Evolutionary conservation across 2,797 vertebrate genomes (phyloP).

Genomic region (Bradypodion pumilum): DNA sequence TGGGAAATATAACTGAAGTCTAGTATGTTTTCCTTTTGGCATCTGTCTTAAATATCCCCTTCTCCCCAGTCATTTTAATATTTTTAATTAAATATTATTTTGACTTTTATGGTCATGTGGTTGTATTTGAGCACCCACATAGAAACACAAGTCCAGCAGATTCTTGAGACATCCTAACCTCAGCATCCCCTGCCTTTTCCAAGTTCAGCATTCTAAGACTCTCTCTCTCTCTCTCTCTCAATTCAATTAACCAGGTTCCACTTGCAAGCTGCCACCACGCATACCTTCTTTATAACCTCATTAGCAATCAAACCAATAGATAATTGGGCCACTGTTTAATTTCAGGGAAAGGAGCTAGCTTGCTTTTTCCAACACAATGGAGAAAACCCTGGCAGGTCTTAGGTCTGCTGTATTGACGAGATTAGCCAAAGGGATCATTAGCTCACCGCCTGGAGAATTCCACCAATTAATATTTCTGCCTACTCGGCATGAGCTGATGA

Average conservation of each 20-base stretch:
- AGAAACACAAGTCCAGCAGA: too few species aligned
- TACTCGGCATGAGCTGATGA: neutral
- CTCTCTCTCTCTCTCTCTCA: neutral
- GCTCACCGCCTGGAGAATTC: neutral
- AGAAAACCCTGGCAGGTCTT: neutral
- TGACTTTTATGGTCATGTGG: too few species aligned
- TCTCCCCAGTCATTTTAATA: too few species aligned
- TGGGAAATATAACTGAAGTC: too few species aligned
- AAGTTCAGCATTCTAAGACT: neutral
- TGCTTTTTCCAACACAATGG: constrained; percentile 21
- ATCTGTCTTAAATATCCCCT: too few species aligned
- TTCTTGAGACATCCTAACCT: too few species aligned
- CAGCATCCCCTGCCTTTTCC: neutral
- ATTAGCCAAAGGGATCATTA: neutral
- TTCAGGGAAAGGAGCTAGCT: neutral
- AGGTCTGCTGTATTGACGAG: neutral
- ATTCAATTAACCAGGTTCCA: neutral
- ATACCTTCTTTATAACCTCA: neutral
- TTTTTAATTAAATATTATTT: too few species aligned
- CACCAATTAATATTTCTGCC: constrained; percentile 13
- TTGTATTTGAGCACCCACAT: too few species aligned
- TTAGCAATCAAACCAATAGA: constrained; percentile 12
- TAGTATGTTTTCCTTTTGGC: too few species aligned
- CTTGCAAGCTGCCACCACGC: neutral
- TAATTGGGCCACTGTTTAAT: neutral